These are phyloP conservation scores for Scaptomyza cyrtandrae DNA, from an alignment of 2,888 invertebrate genomes.

Conservation along the genomic window DNA sequence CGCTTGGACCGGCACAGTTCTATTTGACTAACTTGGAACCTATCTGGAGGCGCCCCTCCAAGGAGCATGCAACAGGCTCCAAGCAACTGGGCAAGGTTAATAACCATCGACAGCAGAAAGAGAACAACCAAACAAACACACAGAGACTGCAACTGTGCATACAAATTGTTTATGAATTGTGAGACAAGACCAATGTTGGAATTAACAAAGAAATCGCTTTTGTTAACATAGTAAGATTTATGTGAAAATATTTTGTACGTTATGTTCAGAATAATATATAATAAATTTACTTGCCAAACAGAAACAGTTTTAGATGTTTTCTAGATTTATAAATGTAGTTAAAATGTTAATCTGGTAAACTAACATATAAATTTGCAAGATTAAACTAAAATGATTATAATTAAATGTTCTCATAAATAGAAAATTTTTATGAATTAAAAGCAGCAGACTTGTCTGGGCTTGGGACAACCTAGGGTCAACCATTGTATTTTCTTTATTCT, in stretches of 20 bases:
- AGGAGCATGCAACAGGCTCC: conserved; percentile 36
- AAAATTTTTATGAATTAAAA: background rate
- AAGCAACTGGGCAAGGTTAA: conserved; percentile 55
- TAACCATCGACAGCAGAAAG: conserved; percentile 48
- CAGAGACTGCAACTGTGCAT: conserved; percentile 57
- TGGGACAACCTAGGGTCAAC: conserved; percentile 35
- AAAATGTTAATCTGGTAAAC: no score
- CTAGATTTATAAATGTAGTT: no score
- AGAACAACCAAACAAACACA: conserved; percentile 33
- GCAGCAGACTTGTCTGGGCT: conserved; percentile 7
- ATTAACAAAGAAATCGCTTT: conserved; percentile 7
- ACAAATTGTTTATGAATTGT: conserved; percentile 55
- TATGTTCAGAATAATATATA: background rate
- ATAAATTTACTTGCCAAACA: background rate
- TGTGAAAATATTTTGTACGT: background rate
- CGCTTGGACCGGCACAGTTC: conserved; percentile 59
- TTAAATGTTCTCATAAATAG: no score
- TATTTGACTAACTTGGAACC: conserved; percentile 50
- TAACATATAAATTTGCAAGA: no score
- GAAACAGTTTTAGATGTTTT: background rate
- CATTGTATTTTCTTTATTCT: conserved; percentile 40
- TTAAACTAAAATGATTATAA: no score
- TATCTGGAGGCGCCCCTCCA: conserved; percentile 47
- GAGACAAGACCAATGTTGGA: conserved; percentile 29
- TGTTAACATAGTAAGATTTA: background rate